Conservation (phyloP, 2,113 vertebrate genomes). For the Galeopterus variegatus region DNA sequence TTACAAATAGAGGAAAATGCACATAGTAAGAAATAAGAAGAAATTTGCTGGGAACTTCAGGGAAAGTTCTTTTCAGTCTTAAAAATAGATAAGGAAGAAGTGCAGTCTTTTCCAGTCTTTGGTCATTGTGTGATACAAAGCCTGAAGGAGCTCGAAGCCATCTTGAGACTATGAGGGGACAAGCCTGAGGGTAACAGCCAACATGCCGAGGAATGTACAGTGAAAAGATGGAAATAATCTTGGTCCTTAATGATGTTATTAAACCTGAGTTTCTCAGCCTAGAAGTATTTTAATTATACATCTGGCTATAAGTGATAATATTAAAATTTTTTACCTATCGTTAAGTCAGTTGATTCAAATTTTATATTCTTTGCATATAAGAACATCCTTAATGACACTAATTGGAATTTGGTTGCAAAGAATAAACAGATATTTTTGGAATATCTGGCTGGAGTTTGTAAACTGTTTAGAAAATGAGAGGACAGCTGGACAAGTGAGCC, state of each 20-base stretch:
- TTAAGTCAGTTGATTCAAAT: conserved; percentile 23
- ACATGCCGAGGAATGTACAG: not conserved
- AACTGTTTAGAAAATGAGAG: not conserved
- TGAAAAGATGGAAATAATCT: not conserved
- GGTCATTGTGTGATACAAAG: not conserved
- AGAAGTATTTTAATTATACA: not conserved
- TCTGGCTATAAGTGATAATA: not conserved
- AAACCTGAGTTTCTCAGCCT: not conserved
- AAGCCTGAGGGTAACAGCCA: not conserved
- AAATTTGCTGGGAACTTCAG: not conserved
- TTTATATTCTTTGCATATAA: not conserved
- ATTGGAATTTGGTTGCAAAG: conserved; percentile 29
- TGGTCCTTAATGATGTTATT: not conserved
- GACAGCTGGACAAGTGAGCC: not conserved
- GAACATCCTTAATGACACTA: conserved; percentile 17
- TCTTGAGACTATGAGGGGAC: not conserved
- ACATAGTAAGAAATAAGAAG: not conserved
- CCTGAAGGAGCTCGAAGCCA: not conserved
- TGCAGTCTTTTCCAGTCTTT: not conserved
- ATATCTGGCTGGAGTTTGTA: not conserved
- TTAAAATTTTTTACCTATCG: not conserved
- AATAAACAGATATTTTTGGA: conserved; percentile 46
- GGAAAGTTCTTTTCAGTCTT: conserved; percentile 1
- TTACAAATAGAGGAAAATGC: conserved; percentile 28
- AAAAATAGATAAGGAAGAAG: not conserved